A percentile compares a stretch with the other conserved stretches of the same genome.
phyloP scores from a whole-genome alignment of 2,113 vertebrate genomes.

The Xenus cinereus region DNA sequence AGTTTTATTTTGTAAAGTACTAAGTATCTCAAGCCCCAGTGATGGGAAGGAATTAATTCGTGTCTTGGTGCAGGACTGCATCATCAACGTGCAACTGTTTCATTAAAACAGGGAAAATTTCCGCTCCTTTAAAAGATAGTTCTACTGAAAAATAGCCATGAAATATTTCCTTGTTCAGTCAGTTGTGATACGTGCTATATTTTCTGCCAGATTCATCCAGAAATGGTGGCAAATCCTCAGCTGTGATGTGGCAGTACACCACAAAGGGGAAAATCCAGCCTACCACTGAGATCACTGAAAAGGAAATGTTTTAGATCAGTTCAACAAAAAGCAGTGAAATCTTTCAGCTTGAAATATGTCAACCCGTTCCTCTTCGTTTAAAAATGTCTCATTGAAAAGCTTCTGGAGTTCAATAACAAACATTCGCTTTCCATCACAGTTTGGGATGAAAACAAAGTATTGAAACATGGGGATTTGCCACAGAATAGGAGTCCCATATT shows the following conservation, averaged over 20 bases:
- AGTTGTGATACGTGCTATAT: not conserved
- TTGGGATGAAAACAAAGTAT: not conserved
- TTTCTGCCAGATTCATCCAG: not conserved
- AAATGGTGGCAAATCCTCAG: not conserved
- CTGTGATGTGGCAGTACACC: not conserved
- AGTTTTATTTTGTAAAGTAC: not conserved
- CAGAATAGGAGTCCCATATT: not conserved
- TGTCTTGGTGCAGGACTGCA: no score
- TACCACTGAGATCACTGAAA: not conserved
- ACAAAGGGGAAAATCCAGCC: not conserved
- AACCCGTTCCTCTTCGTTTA: not conserved
- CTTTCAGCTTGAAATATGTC: not conserved
- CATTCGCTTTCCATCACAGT: not conserved
- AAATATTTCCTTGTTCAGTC: not conserved
- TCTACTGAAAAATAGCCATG: not conserved
- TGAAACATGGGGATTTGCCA: not conserved
- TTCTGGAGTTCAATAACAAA: slow-evolving; percentile 28
- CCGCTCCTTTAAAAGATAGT: not conserved
- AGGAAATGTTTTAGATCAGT: not conserved
- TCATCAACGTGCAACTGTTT: not conserved
- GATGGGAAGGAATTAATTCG: not conserved
- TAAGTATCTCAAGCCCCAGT: not conserved
- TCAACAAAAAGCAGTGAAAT: not conserved
- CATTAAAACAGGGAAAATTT: not conserved
- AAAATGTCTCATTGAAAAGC: not conserved